These are phyloP conservation scores for Ceratitis capitata DNA, from an alignment of 1,140 invertebrate genomes.

Conservation along the genomic window DNA sequence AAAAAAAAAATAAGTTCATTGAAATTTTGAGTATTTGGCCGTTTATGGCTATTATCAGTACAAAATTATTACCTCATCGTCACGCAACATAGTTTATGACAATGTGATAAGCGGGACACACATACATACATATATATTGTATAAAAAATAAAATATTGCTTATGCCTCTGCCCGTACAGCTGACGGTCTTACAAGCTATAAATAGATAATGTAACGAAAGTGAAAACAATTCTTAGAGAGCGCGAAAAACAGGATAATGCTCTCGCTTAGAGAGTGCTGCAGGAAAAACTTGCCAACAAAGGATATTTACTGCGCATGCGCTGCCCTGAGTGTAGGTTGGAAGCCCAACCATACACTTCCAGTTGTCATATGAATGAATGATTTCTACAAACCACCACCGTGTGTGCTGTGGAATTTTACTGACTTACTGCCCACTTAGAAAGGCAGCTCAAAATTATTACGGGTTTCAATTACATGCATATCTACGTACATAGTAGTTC, in stretches of 20 bases:
- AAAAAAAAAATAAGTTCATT: neutral
- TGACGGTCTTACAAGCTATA: neutral
- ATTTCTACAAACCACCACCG: neutral
- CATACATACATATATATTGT: neutral
- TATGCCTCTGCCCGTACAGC: neutral
- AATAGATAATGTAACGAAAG: slow-evolving; percentile 13
- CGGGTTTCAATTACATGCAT: neutral
- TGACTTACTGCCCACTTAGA: neutral
- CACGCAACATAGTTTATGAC: slow-evolving; percentile 4
- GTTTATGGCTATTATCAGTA: neutral
- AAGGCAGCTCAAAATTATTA: neutral
- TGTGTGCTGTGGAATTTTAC: neutral
- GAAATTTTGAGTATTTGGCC: neutral
- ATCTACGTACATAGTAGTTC: too few species aligned
- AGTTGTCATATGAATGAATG: slow-evolving; percentile 19
- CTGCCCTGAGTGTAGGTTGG: neutral
- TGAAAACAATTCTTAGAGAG: neutral
- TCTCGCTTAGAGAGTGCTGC: neutral
- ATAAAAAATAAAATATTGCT: neutral
- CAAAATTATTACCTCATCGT: slow-evolving; percentile 18
- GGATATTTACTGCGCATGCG: slow-evolving; percentile 22
- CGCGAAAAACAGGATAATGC: neutral
- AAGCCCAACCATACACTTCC: neutral
- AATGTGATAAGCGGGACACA: neutral
- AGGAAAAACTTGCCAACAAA: neutral